Base-by-base conservation (phyloP, 2,797 vertebrate genomes). In the Euphonia xanthogaster region DNA sequence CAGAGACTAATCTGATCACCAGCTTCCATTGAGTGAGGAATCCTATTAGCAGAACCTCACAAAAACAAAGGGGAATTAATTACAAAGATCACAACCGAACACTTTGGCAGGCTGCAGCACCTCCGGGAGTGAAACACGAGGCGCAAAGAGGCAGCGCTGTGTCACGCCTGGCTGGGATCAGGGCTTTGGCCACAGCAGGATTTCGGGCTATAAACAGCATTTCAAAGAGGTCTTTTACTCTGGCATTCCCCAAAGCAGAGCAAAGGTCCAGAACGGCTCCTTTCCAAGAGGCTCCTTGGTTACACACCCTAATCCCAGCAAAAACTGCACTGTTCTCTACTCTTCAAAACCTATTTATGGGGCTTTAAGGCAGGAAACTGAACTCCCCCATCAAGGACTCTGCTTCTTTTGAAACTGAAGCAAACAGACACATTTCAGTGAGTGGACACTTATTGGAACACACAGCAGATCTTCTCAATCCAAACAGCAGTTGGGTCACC, bases 1-100 rank as follows among this genome's bases (percentile, higher is more conserved):
- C 30, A 53, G 30, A 90, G 66, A 72, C 79, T 93, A 94, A 97
- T 95, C 82, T 90, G 58, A 96, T 94, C 89, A 93, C 70, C 63
- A 93, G 58, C 70, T 78, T 94, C 76, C 73, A 95, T 73, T 7
- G 10, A 79, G 16, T 39, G 18, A 94, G 48, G 55, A 93, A 88
- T 91, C 58, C 70, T 72, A 76, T 88, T 90, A 96, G 55, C 76
- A 94, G 83, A 94, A 84, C 70, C 48, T 82, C 4, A 3, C 60
- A 80, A 94, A 91, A 92, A 31, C 63, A 74, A 91, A 82, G 71
- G 27, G 14, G 71, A 96, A 93, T 95, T 95, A 90, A 95, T 87
- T 77, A 88, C 71, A 71, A 89, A 77, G 44, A 88, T 91, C 75
- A 91, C 74, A 94, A 77, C 53, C 42, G 80, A 93, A 86, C 72